Conservation (phyloP, 2,888 invertebrate species). For the Plagiodera versicolora region DNA sequence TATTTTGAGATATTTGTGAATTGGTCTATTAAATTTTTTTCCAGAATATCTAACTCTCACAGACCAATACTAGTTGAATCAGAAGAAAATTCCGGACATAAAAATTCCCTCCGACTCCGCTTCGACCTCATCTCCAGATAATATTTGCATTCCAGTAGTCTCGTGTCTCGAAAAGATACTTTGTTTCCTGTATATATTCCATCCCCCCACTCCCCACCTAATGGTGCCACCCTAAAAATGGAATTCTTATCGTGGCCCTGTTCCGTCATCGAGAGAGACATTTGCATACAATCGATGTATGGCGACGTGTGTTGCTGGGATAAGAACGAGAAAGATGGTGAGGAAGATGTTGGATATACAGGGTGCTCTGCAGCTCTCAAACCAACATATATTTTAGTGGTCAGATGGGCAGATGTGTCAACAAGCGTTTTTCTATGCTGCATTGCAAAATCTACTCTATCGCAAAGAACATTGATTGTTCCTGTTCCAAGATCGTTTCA, state of each 20-base stretch:
- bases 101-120: background rate
- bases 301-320: constrained; percentile 40
- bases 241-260: constrained; percentile 33
- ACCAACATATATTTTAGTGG: too few species aligned
- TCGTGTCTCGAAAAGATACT: constrained; percentile 12
- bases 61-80: background rate
- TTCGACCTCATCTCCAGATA: background rate
- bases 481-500: too few species aligned
- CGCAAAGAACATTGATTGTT: too few species aligned
- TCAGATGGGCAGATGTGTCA: too few species aligned
- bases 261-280: constrained; percentile 25
- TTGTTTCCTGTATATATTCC: constrained; percentile 13
- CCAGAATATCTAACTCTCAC: too few species aligned
- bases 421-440: too few species aligned
- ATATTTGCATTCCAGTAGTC: background rate
- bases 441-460: too few species aligned
- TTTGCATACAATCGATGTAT: constrained; percentile 42
- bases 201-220: constrained; percentile 10
- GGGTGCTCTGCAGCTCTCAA: too few species aligned
- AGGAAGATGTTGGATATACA: constrained; percentile 9
- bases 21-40: too few species aligned
- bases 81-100: background rate
- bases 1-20: too few species aligned
- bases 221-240: constrained; percentile 13
- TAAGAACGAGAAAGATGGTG: constrained; percentile 24